Percentiles rank a stretch among this genome's conserved stretches.
phyloP scores from a whole-genome alignment of 2,113 vertebrate genomes.

The Tachysurus fulvidraco region DNA sequence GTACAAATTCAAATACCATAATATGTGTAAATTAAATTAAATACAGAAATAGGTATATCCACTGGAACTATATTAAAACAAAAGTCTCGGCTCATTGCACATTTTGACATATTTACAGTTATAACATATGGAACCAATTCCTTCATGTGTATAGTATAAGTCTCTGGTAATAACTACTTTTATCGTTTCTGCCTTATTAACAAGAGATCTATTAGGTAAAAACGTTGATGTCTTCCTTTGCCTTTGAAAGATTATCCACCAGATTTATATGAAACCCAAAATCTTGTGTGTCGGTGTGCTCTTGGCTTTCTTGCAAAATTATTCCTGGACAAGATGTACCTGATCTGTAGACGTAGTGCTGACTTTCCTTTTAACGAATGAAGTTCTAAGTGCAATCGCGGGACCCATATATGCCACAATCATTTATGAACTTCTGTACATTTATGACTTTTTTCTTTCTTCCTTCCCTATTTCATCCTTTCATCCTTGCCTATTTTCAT shows the following conservation, averaged over 20 bases:
- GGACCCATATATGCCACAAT: conserved; percentile 51
- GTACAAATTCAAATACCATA: no score
- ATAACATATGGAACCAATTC: conserved; percentile 11
- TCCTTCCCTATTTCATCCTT: neutral
- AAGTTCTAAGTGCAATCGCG: conserved; percentile 42
- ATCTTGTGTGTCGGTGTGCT: conserved; percentile 11
- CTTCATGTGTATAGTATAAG: neutral
- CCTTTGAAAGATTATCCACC: conserved; percentile 7
- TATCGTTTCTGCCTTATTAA: conserved; percentile 4
- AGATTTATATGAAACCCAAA: conserved; percentile 16
- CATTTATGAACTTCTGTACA: conserved; percentile 36
- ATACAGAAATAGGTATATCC: neutral
- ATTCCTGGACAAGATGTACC: conserved; percentile 33
- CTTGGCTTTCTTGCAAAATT: conserved; percentile 24
- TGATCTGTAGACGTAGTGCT: conserved; percentile 41
- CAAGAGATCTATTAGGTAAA: conserved; percentile 12
- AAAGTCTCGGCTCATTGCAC: neutral
- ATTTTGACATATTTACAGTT: neutral
- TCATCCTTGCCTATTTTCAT: neutral
- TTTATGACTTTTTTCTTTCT: conserved; percentile 33
- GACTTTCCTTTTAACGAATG: conserved; percentile 41
- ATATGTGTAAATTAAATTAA: neutral
- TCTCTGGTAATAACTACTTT: conserved; percentile 8
- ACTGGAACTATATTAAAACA: neutral
- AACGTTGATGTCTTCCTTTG: neutral